phyloP scores from a whole-genome alignment of 1,140 invertebrate species.

The Pentalonia nigronervosa region DNA sequence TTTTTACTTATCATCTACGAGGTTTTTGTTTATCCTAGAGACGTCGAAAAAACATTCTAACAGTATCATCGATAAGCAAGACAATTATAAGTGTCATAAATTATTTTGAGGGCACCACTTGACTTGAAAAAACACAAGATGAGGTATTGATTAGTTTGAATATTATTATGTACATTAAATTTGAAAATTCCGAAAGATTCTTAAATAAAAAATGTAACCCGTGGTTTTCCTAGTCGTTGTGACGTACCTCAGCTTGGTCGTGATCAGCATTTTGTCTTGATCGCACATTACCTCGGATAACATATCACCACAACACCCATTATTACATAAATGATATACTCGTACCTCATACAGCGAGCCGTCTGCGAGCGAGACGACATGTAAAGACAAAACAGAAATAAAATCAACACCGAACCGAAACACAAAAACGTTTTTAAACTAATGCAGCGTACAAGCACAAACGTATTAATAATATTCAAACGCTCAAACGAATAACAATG shows the following conservation, averaged over 20 bases:
- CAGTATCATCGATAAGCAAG: not conserved
- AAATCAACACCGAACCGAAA: not conserved
- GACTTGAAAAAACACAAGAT: not conserved
- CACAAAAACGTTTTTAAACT: not conserved
- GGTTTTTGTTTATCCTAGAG: not conserved
- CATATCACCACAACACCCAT: constrained; percentile 18
- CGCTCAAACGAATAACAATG: not conserved
- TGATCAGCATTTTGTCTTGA: not conserved
- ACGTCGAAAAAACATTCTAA: not conserved
- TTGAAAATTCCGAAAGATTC: not conserved
- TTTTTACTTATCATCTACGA: not conserved
- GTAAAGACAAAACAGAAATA: not conserved
- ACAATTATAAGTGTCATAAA: not conserved
- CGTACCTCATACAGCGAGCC: constrained; percentile 19
- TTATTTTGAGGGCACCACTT: not conserved
- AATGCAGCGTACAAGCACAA: not conserved
- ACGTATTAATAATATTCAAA: not conserved
- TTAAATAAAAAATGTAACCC: not conserved
- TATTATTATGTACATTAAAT: not conserved
- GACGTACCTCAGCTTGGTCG: not conserved
- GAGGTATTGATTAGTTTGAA: not conserved
- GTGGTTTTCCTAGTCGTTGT: not conserved
- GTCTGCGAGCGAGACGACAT: not conserved
- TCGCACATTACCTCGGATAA: not conserved
- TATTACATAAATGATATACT: not conserved